Evolutionary conservation across 2,888 invertebrate species (phyloP), one percentile per base, ranked within the genome.

Genomic region (Acrocera orbiculus): DNA sequence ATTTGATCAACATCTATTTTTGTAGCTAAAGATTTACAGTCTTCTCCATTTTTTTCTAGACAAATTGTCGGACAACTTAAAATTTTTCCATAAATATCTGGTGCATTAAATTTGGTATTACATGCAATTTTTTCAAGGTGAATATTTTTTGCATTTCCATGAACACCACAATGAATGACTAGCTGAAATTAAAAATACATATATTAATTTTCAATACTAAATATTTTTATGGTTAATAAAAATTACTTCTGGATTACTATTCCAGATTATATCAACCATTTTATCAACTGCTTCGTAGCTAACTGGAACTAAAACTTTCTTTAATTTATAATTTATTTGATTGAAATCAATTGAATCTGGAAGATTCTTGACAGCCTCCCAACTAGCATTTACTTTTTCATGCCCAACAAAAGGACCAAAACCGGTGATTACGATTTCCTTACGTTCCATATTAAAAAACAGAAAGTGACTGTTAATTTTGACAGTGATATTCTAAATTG

Each of bases 401-500:
- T 82, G 75, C 4, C 61, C 62, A 13, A 60, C 54, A 60, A 83
- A 85, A 15, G 78, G 77, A 1, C 81, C 82, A 59, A 83, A 85
- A n/a, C 82, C 83, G 39, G 75, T 72, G n/a, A n/a, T n/a, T n/a
- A n/a, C n/a, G n/a, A n/a, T n/a, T n/a, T n/a, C n/a, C n/a, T n/a
- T n/a, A n/a, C n/a, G n/a, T n/a, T n/a, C n/a, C n/a, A n/a, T n/a
- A n/a, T n/a, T n/a, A n/a, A n/a, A n/a, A n/a, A n/a, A n/a, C n/a
- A n/a, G n/a, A n/a, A n/a, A n/a, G n/a, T n/a, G n/a, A n/a, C n/a
- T n/a, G n/a, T n/a, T n/a, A n/a, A n/a, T n/a, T n/a, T n/a, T n/a
- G n/a, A n/a, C n/a, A n/a, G n/a, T n/a, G n/a, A n/a, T n/a, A n/a
- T n/a, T n/a, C n/a, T n/a, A n/a, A n/a, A n/a, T n/a, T n/a, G n/a